Evolutionary conservation across 2,888 invertebrate genomes (phyloP), one percentile per base, ranked within the genome.

Genomic region (Xylocampa areola): DNA sequence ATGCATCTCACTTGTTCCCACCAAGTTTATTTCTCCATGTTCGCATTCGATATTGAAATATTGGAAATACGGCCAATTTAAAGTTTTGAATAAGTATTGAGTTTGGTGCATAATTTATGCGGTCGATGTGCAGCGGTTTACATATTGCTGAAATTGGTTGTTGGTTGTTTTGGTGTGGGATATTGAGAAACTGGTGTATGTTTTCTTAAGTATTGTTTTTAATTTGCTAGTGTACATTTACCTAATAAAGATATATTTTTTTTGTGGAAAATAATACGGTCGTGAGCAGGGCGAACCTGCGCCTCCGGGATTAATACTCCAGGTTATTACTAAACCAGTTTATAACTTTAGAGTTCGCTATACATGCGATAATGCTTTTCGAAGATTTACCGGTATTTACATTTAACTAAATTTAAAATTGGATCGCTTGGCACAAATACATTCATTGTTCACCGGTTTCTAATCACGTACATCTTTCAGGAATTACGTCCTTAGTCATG

Each of bases 31-130:
- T 59, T 43, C 40, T 29, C 23, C 16, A 51, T 25, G 45, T 45
- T 44, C 29, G 41, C 39, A 27, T 57, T 59, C 48, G 16, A 39
- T 66, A 62, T 63, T 73, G 59, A 72, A 73, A 67, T 69, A 73
- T 73, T 68, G 66, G 47, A 55, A 66, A 37, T 39, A 45, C 35
- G 36, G 48, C 55, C 55, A 73, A 62, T 73, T 73, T 69, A 73
- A 69, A 69, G 54, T 71, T 73, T 58, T 73, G 73, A 72, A 68
- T 58, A 73, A 68, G 54, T 61, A 53, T 32, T 43, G 14, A 23
- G 57, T 51, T 57, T 37, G 36, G 29, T 57, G 61, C 54, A 71
- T 68, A 61, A 68, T 58, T 71, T 61, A 41, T 47, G 16, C 40
- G 29, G 19, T 19, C 13, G 30, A n/a, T 58, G 21, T 11, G 30